Base-by-base conservation (phyloP, 2,113 vertebrate genomes). In the Rousettus leschenaultii region DNA sequence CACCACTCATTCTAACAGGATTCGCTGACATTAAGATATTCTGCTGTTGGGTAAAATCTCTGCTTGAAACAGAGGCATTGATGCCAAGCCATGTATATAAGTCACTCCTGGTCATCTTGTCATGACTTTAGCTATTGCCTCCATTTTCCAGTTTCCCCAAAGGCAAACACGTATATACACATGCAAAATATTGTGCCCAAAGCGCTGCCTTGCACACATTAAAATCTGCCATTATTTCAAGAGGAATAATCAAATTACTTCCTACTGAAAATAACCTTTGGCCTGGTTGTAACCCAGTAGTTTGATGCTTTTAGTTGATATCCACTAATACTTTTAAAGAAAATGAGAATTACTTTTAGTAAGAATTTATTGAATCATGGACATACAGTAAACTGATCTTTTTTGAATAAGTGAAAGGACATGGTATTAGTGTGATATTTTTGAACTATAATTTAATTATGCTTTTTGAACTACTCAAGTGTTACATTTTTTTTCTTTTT, bases 61-160 rank as follows among this genome's bases (percentile, higher is more conserved):
- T 61, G 14, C 68, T 77, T 85, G 84, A 83, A 80, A 68, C 43
- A 68, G 6, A 57, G 35, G 30, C 2, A 0, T 84, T 19, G 16
- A 61, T 53, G 24, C 13, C 78, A 86, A 83, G 21, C 22, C 73
- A 65, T 82, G 28, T 74, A 7, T 77, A 66, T 68, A 75, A 59
- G 40, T 65, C 19, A 61, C 22, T 77, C 53, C 55, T 65, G 55
- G 55, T 45, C 16, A 68, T 95, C 59, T 63, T 90, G 45, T 91
- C 68, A 70, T 70, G 55, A 95, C 16, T 89, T 89, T 94, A 89
- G 55, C 68, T 57, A 92, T 35, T 63, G 45, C 59, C 38, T 95
- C 35, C 13, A 89, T 93, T 83, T 93, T 63, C 38, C 59, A 43
- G 51, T 82, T 91, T 89, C 28, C 18, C 40, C 59, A 92, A 86